Evolutionary conservation across 2,888 invertebrate species (phyloP), one percentile per base, ranked within the genome.

Genomic region (Agrilus cyanescens): DNA sequence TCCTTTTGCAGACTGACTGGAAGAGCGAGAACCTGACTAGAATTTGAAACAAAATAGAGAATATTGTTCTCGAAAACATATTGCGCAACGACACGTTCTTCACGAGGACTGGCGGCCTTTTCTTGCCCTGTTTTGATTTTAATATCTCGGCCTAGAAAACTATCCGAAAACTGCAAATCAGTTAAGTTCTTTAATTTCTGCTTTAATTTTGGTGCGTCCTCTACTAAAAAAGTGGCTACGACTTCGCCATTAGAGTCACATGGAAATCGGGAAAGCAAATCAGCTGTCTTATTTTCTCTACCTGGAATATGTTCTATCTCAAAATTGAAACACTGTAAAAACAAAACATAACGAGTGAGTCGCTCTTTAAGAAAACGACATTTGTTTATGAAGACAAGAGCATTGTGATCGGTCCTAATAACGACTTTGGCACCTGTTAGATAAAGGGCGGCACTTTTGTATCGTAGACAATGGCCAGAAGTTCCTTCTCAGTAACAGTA

Each of bases 221-320:
- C 25, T 2, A 20, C 4, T 12, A 40, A 33, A 34, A 32, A 3
- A 18, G 18, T 18, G 10, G 36, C 15, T 12, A 5, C 4, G 18
- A 18, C 18, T 12, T 14, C 7, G 10, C 18, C 12, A 4, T 6
- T 12, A n/a, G 12, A 29, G 4, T 34, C 33, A 3, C 18, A 15
- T 2, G 51, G 50, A 40, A 53, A 51, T 2, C 59, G 37, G 7
- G 53, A 53, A n/a, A 57, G 45, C n/a, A 53, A 45, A 40, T 58
- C 55, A 0, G 51, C 51, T 2, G 49, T 52, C 2, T 49, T 33
- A 36, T 57, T 56, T 1, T 55, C 49, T 6, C 16, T 41, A 0
- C 55, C 57, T 3, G 33, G 41, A 25, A 55, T 50, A 41, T 56
- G 45, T 31, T 46, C 44, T 1, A 56, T 35, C 0, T 10, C 36